Percentiles rank a stretch among this genome's conserved stretches.
These are phyloP conservation scores for Scaptomyza cyrtandrae DNA, from an alignment of 2,888 invertebrate species.

Conservation along the genomic window DNA sequence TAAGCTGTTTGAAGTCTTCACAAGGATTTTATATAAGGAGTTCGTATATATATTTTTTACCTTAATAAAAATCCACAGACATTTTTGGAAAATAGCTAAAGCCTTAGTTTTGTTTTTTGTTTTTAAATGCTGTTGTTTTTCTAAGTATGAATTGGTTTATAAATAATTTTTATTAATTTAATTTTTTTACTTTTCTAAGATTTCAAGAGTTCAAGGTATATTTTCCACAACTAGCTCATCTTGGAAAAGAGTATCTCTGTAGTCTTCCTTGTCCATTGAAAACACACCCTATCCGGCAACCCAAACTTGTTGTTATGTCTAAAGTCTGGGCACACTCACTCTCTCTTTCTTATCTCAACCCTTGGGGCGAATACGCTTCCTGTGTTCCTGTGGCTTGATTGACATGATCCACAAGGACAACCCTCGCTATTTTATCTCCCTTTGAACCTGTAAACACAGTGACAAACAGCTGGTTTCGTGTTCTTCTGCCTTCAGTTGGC, in stretches of 20 bases:
- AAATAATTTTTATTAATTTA: too few relatives aligned
- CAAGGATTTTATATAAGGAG: too few relatives aligned
- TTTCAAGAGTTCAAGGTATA: too few relatives aligned
- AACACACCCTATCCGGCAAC: not conserved
- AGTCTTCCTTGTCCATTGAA: not conserved
- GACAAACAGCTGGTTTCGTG: slow-evolving; percentile 78
- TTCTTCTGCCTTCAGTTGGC: slow-evolving; percentile 42
- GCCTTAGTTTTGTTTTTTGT: too few relatives aligned
- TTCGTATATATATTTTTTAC: too few relatives aligned
- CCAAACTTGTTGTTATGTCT: slow-evolving; percentile 22
- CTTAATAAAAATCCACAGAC: too few relatives aligned
- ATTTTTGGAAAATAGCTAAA: too few relatives aligned
- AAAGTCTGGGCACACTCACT: not conserved
- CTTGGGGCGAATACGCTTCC: slow-evolving; percentile 22
- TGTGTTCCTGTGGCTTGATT: slow-evolving; percentile 66
- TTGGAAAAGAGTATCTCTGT: slow-evolving; percentile 5
- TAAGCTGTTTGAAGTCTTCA: too few relatives aligned
- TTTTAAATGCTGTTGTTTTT: too few relatives aligned
- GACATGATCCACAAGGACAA: slow-evolving; percentile 59
- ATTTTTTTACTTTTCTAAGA: too few relatives aligned
- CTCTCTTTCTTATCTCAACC: slow-evolving; percentile 11
- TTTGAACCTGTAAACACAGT: slow-evolving; percentile 42
- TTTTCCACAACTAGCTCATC: too few relatives aligned
- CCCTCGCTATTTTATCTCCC: not conserved
- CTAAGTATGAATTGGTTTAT: too few relatives aligned